phyloP scores from a whole-genome alignment of 2,113 vertebrate species.

The Pantherophis guttatus region DNA sequence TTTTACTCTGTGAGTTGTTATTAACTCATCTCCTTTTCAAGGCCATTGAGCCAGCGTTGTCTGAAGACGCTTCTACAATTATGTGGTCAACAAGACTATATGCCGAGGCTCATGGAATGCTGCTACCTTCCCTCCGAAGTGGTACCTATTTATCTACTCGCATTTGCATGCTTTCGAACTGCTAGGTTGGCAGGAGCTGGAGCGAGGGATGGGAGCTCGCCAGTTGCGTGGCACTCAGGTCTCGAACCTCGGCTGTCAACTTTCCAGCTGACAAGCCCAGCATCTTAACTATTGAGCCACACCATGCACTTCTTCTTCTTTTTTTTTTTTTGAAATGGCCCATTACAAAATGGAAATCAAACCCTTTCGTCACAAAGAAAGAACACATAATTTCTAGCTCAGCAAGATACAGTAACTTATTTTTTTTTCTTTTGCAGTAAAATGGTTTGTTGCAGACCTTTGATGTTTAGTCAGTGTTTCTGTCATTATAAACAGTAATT shows the following conservation, averaged over 20 bases:
- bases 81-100: background rate
- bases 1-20: background rate
- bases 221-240: rapidly evolving
- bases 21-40: background rate
- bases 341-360: background rate
- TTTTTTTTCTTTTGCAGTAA: background rate
- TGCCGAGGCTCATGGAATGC: background rate
- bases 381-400: background rate
- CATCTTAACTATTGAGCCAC: background rate
- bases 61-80: background rate
- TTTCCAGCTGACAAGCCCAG: background rate
- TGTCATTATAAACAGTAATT: background rate
- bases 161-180: background rate
- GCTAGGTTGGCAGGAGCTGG: background rate
- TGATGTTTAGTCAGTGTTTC: background rate
- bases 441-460: background rate
- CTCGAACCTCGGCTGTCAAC: background rate
- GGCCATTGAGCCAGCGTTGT: background rate
- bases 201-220: background rate
- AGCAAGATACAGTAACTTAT: background rate
- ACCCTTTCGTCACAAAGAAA: background rate
- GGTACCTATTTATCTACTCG: background rate
- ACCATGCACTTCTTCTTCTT: background rate
- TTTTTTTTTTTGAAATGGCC: background rate
- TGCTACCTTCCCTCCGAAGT: background rate